phyloP scores from a whole-genome alignment of 64 coral and sea anemone species.

The Hydrozoanthus tunicans region DNA sequence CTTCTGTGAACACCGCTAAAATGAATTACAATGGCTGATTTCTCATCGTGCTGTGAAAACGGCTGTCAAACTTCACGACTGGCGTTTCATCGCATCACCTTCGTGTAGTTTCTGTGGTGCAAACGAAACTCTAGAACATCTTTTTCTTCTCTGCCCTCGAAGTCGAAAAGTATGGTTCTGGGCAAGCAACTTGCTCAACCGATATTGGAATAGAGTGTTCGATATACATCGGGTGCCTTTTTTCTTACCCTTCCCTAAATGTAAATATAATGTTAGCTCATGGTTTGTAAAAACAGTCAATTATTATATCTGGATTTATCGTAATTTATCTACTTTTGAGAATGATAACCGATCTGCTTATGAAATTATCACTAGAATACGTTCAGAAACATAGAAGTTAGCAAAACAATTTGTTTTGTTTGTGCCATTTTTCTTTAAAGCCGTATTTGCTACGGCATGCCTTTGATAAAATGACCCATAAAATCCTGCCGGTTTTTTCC shows the following conservation, averaged over 20 bases:
- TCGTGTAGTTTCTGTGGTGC: background rate
- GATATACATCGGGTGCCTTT: background rate
- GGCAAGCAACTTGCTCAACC: background rate
- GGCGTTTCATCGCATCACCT: background rate
- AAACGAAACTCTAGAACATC: background rate
- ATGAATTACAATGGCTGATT: conserved; percentile 12
- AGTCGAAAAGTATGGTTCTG: conserved; percentile 3
- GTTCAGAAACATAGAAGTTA: background rate
- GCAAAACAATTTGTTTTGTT: too few relatives aligned
- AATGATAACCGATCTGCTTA: background rate
- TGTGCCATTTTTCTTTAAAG: too few relatives aligned
- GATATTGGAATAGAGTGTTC: background rate
- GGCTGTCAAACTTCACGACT: background rate
- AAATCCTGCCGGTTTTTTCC: too few relatives aligned
- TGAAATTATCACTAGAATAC: background rate
- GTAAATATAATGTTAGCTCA: conserved; percentile 1
- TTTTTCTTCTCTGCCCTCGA: background rate
- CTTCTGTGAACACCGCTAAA: background rate
- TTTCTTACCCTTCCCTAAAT: background rate
- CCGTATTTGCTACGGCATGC: too few relatives aligned
- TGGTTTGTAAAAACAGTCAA: conserved; percentile 1
- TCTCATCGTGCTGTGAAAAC: conserved; percentile 1
- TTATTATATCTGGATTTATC: background rate
- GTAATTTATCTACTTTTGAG: background rate
- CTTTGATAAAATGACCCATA: too few relatives aligned